Evolutionary conservation across 2,797 vertebrate species (phyloP).

Genomic region (Acomys russatus): DNA sequence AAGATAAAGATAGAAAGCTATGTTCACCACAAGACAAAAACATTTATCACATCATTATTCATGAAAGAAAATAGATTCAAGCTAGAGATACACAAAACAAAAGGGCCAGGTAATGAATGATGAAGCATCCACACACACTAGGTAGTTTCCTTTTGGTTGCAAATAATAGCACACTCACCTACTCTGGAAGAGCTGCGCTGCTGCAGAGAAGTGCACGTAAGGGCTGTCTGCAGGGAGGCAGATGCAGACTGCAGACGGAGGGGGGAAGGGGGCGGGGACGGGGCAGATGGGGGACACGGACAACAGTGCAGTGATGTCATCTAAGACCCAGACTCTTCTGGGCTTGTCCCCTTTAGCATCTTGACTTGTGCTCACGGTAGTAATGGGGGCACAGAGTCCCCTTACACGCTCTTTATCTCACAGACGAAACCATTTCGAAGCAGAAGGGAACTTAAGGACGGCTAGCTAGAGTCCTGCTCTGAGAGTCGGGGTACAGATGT

Average conservation of each 20-base stretch:
- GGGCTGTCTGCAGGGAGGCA: too few relatives aligned
- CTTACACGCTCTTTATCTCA: not conserved
- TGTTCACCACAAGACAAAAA: not conserved
- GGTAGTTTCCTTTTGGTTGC: not conserved
- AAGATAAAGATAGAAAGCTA: not conserved
- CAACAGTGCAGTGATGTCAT: not conserved
- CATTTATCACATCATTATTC: not conserved
- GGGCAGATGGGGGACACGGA: too few relatives aligned
- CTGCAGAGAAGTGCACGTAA: not conserved
- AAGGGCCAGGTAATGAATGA: not conserved
- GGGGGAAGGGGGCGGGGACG: too few relatives aligned
- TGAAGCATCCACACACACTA: not conserved
- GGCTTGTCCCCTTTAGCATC: not conserved
- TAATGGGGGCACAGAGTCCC: not conserved
- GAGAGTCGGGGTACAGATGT: not conserved
- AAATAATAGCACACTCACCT: not conserved
- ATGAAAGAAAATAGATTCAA: not conserved
- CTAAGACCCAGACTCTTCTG: not conserved
- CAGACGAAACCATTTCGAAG: not conserved
- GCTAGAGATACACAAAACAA: not conserved
- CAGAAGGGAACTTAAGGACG: not conserved
- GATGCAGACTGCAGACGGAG: too few relatives aligned
- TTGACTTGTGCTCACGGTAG: not conserved
- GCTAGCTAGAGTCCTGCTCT: not conserved
- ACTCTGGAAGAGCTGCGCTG: not conserved